These are phyloP conservation scores for Apodemus speciosus DNA, from an alignment of 2,113 vertebrate species.

Conservation along the genomic window DNA sequence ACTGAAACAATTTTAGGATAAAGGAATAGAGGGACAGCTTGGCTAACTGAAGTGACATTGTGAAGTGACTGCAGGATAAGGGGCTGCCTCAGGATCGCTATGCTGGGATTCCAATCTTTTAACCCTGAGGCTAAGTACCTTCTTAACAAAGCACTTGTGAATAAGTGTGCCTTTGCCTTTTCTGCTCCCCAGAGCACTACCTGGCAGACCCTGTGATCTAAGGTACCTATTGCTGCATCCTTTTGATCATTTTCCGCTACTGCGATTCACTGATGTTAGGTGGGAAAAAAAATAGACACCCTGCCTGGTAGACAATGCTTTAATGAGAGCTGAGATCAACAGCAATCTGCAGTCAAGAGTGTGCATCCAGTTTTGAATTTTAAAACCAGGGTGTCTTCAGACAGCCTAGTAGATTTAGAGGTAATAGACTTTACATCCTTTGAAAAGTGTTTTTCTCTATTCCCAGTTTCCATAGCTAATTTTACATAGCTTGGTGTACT, in stretches of 20 bases:
- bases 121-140: background rate
- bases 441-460: background rate
- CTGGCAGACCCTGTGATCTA: background rate
- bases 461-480: background rate
- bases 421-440: slow-evolving; percentile 16
- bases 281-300: background rate
- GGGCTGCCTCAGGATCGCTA: background rate
- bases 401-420: slow-evolving; percentile 23
- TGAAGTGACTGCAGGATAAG: background rate
- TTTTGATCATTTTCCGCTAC: slow-evolving; percentile 22
- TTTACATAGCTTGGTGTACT: slow-evolving; percentile 34
- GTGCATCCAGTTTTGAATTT: slow-evolving; percentile 17
- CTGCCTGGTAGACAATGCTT: background rate
- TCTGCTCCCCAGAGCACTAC: background rate
- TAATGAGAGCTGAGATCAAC: background rate
- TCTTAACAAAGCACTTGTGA: background rate
- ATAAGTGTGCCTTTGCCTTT: background rate
- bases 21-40: background rate
- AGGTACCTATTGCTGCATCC: background rate
- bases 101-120: background rate
- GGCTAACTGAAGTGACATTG: background rate
- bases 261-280: slow-evolving; percentile 9
- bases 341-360: background rate
- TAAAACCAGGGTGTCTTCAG: background rate
- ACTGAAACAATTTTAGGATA: background rate